phyloP scores from a whole-genome alignment of 2,797 vertebrate species.

The Parauchenoglanis punctatus region DNA sequence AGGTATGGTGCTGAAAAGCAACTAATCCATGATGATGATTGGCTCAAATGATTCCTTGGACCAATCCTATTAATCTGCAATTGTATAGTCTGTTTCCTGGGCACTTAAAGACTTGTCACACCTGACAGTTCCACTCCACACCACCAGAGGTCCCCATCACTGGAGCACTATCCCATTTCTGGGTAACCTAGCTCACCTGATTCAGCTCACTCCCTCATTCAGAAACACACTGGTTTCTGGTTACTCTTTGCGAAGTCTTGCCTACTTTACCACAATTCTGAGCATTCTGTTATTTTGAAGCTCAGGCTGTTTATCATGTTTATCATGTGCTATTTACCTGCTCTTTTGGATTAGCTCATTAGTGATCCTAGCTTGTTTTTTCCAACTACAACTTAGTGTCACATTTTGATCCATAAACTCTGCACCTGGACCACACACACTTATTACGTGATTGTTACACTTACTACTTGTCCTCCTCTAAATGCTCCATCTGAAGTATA shows the following conservation, averaged over 20 bases:
- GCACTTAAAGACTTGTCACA: not conserved
- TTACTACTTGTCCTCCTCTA: not conserved
- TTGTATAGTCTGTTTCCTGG: not conserved
- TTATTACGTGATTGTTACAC: not conserved
- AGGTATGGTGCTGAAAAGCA: not conserved
- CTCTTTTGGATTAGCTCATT: not conserved
- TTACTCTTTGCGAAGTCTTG: not conserved
- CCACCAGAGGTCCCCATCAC: not conserved
- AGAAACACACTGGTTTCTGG: not conserved
- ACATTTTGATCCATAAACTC: not conserved
- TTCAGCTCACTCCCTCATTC: not conserved
- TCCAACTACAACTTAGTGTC: not conserved
- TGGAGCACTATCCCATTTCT: not conserved
- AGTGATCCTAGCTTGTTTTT: not conserved
- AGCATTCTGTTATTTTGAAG: not conserved
- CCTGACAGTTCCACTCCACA: not conserved
- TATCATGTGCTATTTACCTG: no score
- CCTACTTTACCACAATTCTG: not conserved
- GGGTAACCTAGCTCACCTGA: not conserved
- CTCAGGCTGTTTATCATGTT: not conserved
- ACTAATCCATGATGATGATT: not conserved
- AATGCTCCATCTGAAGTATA: not conserved
- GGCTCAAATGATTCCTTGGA: not conserved
- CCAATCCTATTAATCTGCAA: not conserved
- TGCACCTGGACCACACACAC: not conserved